Evolutionary conservation across 2,797 vertebrate genomes (phyloP).

Genomic region (Enoplosus armatus): DNA sequence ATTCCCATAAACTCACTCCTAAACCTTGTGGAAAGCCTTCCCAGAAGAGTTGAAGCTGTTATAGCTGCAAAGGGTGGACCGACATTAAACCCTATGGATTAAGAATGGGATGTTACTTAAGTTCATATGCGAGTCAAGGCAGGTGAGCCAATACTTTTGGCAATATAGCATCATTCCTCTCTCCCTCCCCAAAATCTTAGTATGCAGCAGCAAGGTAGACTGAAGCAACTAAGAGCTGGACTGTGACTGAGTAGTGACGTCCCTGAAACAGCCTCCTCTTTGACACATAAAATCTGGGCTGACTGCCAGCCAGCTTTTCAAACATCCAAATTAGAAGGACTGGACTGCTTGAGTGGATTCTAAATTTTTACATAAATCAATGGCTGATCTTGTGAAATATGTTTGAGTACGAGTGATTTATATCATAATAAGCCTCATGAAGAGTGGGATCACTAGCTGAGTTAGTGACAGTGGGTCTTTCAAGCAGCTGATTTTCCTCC

Average conservation of each 20-base stretch:
- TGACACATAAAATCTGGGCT: slow-evolving; percentile 15
- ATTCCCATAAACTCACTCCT: too few relatives aligned
- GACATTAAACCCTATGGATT: too few relatives aligned
- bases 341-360: slow-evolving; percentile 16
- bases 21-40: too few relatives aligned
- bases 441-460: slow-evolving; percentile 19
- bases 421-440: slow-evolving; percentile 16
- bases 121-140: too few relatives aligned
- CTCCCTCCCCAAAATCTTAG: not conserved
- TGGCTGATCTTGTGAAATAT: slow-evolving; percentile 19
- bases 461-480: slow-evolving; percentile 32
- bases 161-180: too few relatives aligned
- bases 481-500: slow-evolving; percentile 41
- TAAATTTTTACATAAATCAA: slow-evolving; percentile 24
- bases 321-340: slow-evolving; percentile 26
- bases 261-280: slow-evolving; percentile 13
- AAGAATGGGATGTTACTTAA: too few relatives aligned
- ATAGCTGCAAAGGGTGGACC: too few relatives aligned
- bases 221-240: slow-evolving; percentile 11
- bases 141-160: too few relatives aligned
- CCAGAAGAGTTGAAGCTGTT: too few relatives aligned
- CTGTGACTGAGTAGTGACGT: slow-evolving; percentile 10
- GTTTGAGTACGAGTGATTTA: slow-evolving; percentile 21
- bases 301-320: slow-evolving; percentile 9
- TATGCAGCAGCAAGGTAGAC: not conserved